Evolutionary conservation across 2,113 vertebrate species (phyloP).

Genomic region (Spermophilus dauricus): DNA sequence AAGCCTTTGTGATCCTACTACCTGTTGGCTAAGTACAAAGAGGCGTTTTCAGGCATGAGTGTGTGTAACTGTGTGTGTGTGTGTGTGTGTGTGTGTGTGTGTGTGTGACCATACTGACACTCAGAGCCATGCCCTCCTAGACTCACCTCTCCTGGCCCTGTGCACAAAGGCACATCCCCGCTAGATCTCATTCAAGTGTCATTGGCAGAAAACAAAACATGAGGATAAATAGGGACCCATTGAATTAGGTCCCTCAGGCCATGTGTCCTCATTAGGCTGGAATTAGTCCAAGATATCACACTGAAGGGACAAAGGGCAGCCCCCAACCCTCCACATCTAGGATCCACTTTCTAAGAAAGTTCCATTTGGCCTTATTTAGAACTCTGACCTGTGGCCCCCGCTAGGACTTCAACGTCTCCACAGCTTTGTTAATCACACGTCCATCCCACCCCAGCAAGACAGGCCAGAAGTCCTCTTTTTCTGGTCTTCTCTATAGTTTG

Average conservation of each 20-base stretch:
- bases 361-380: constrained; percentile 7
- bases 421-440: neutral
- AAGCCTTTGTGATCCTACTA: neutral
- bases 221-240: neutral
- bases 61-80: too few relatives aligned
- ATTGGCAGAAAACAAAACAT: constrained; percentile 56
- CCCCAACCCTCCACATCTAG: neutral
- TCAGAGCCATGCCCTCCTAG: rapidly evolving
- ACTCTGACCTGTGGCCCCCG: neutral
- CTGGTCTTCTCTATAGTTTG: neutral
- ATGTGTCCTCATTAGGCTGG: neutral
- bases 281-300: constrained; percentile 29
- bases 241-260: constrained; percentile 45
- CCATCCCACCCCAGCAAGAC: neutral
- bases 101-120: neutral
- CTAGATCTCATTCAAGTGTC: constrained; percentile 23
- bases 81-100: too few relatives aligned
- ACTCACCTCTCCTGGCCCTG: neutral
- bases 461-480: neutral
- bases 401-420: neutral
- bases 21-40: neutral
- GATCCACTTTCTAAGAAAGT: constrained; percentile 47
- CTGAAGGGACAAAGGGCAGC: neutral
- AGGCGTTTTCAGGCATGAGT: neutral
- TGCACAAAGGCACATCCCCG: neutral